Evolutionary conservation across 2,797 vertebrate species (phyloP).

Genomic region (Onychomys torridus): DNA sequence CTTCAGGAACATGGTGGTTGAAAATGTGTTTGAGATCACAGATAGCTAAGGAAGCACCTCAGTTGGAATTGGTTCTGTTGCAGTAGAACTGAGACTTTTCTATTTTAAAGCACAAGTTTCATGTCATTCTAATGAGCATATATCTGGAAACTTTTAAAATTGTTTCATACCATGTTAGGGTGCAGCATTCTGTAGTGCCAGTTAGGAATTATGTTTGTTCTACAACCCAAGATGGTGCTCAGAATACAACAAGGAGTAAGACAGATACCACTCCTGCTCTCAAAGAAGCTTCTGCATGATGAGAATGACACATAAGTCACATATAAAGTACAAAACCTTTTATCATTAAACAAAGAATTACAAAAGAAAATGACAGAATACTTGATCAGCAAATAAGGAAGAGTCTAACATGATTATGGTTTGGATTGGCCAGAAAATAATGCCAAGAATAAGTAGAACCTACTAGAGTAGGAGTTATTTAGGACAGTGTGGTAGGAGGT

Average conservation of each 20-base stretch:
- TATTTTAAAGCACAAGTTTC: not conserved
- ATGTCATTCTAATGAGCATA: not conserved
- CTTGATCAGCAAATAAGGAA: not conserved
- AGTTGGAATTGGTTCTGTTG: not conserved
- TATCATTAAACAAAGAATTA: not conserved
- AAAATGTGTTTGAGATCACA: not conserved
- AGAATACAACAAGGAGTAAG: not conserved
- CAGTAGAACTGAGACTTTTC: not conserved
- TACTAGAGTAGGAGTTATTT: not conserved
- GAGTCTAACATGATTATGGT: not conserved
- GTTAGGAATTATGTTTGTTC: not conserved
- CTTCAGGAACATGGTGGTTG: conserved; percentile 29
- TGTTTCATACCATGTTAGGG: not conserved
- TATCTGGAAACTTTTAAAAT: not conserved
- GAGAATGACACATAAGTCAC: not conserved
- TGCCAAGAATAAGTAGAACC: not conserved
- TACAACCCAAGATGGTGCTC: not conserved
- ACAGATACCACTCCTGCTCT: not conserved
- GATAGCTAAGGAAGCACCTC: conserved; percentile 1
- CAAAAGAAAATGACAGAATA: not conserved
- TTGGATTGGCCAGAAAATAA: not conserved
- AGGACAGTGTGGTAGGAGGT: not conserved
- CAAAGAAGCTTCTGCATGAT: not conserved
- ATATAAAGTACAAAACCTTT: not conserved
- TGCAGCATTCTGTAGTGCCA: not conserved